These are phyloP conservation scores for Tetramorium bicarinatum DNA, from an alignment of 2,888 invertebrate species.

Conservation along the genomic window DNA sequence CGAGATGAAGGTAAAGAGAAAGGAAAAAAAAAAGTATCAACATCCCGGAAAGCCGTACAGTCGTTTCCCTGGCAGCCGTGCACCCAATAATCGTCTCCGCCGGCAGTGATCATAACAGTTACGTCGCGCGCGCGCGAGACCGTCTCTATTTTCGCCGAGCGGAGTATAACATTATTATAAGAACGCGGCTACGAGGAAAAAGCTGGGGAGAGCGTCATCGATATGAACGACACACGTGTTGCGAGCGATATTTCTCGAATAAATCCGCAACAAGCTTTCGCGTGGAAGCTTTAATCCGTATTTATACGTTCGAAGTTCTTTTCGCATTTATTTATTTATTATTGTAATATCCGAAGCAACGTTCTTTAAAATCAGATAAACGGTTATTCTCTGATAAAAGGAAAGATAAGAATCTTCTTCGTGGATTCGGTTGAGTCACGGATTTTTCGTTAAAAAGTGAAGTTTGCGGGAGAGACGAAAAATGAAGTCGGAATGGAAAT, in stretches of 20 bases:
- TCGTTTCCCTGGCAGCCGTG: conserved; percentile 45
- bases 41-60: conserved; percentile 1
- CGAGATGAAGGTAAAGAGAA: conserved; percentile 18
- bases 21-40: not conserved
- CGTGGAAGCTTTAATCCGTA: not conserved
- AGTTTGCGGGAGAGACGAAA: conserved; percentile 14
- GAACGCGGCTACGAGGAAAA: conserved; percentile 28
- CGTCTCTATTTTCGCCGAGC: conserved; percentile 56
- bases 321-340: conserved; percentile 10
- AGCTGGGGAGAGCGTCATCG: conserved; percentile 51
- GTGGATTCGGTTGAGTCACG: not conserved
- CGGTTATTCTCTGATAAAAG: not conserved
- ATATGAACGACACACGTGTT: conserved; percentile 66
- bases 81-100: conserved; percentile 68
- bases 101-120: conserved; percentile 70
- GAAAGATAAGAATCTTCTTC: conserved; percentile 2
- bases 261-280: conserved; percentile 25
- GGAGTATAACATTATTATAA: conserved; percentile 67
- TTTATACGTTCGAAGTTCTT: not conserved
- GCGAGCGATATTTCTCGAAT: conserved; percentile 37
- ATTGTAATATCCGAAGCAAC: not conserved
- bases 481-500: conserved; percentile 28
- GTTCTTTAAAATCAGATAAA: conserved; percentile 20
- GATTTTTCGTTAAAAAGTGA: conserved; percentile 19
- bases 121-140: conserved; percentile 57